Evolutionary conservation across 2,113 vertebrate species (phyloP).

Genomic region (Peromyscus maniculatus): DNA sequence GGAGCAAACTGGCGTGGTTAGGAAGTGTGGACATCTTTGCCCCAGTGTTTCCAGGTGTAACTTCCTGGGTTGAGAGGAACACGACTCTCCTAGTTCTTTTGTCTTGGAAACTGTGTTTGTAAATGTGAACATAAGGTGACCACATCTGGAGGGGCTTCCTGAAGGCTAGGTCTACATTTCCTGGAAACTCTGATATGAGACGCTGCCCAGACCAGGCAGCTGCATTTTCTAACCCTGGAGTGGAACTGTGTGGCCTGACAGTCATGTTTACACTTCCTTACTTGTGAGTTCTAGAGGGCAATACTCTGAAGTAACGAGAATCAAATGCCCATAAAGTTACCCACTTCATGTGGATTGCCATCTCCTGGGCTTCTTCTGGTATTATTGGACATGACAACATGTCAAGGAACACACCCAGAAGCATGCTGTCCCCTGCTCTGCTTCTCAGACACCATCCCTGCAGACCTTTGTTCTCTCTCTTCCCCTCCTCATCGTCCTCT

Average conservation of each 20-base stretch:
- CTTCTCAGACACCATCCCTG: not conserved
- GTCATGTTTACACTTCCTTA: not conserved
- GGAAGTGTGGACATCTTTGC: not conserved
- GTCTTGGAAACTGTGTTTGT: not conserved
- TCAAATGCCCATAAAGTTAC: not conserved
- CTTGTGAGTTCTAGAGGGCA: not conserved
- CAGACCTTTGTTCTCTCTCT: not conserved
- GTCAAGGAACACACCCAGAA: not conserved
- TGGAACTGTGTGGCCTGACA: not conserved
- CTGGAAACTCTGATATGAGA: not conserved
- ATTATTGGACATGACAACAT: not conserved
- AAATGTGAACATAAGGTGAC: not conserved
- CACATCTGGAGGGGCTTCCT: not conserved
- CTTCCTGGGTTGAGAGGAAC: not conserved
- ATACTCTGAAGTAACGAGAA: not conserved
- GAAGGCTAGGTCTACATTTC: not conserved
- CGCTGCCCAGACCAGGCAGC: not conserved
- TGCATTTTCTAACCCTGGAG: not conserved
- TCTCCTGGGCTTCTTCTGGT: not conserved
- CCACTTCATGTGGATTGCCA: not conserved
- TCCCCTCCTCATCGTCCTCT: not conserved
- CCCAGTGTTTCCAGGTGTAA: not conserved
- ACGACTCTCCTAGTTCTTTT: not conserved
- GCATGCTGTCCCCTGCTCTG: not conserved
- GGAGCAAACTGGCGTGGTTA: not conserved